phyloP scores from a whole-genome alignment of 2,797 vertebrate genomes.

The Apogon hyalosoma region DNA sequence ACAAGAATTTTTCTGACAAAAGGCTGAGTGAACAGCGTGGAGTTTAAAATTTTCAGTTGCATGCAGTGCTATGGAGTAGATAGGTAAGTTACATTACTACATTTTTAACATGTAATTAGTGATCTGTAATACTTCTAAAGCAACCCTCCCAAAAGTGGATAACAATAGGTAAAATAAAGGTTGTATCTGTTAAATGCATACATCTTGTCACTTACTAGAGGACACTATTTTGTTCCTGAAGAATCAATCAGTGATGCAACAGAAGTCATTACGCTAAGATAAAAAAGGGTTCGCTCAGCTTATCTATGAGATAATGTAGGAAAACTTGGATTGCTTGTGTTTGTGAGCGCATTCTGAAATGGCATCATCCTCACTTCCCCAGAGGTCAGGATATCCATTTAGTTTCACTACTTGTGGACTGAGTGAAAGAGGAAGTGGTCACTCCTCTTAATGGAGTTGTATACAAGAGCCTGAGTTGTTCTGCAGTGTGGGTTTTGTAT shows the following conservation, averaged over 20 bases:
- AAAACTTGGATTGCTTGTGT: constrained; percentile 53
- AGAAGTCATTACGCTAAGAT: constrained; percentile 10
- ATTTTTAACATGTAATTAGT: too few species aligned
- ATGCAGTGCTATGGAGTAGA: too few species aligned
- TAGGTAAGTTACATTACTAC: too few species aligned
- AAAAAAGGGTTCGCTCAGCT: constrained; percentile 9
- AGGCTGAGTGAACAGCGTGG: too few species aligned
- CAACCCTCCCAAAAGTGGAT: too few species aligned
- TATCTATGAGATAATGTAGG: constrained; percentile 30
- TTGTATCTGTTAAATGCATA: background rate
- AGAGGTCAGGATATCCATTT: constrained; percentile 75
- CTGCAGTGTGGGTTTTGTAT: constrained; percentile 55
- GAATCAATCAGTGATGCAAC: constrained; percentile 16
- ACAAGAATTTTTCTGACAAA: too few species aligned
- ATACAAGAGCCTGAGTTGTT: constrained; percentile 45
- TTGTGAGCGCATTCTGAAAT: constrained; percentile 56
- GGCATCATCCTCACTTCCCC: constrained; percentile 49
- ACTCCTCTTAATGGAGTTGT: constrained; percentile 72
- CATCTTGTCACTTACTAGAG: too few species aligned
- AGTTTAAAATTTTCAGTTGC: too few species aligned
- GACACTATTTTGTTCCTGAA: constrained; percentile 3
- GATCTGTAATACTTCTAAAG: too few species aligned
- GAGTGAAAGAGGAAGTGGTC: constrained; percentile 77
- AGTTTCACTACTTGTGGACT: constrained; percentile 74
- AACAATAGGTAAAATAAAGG: background rate